Percentiles rank a stretch among this genome's conserved stretches.
Conservation (phyloP, 1,140 invertebrate species). For the Aleiodes sp. region DNA sequence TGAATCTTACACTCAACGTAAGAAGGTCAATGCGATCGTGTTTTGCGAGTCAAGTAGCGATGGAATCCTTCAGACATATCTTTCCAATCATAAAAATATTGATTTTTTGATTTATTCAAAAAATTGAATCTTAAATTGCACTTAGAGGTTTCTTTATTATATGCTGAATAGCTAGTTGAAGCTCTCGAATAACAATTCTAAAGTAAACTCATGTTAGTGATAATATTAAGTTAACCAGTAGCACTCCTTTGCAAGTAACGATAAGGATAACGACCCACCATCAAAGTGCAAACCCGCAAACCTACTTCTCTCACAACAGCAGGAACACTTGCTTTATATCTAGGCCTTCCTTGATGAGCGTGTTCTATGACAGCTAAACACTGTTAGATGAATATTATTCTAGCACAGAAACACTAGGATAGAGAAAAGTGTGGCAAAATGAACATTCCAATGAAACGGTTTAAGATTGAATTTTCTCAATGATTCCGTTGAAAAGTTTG, state of each 20-base stretch:
- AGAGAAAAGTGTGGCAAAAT: too few species aligned
- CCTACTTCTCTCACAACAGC: constrained; percentile 8
- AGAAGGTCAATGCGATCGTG: not conserved
- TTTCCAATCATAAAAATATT: not conserved
- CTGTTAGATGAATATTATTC: not conserved
- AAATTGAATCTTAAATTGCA: too few species aligned
- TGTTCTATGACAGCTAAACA: not conserved
- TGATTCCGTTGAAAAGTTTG: too few species aligned
- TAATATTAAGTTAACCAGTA: not conserved
- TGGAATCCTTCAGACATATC: too few species aligned
- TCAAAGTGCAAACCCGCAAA: constrained; percentile 10
- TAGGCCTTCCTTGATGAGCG: not conserved
- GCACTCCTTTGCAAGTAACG: not conserved
- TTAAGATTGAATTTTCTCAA: too few species aligned
- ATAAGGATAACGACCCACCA: constrained; percentile 4
- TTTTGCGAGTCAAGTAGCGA: not conserved
- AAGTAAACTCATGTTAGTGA: not conserved
- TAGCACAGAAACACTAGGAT: not conserved
- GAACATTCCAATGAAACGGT: too few species aligned
- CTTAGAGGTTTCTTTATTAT: too few species aligned
- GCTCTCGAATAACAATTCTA: not conserved
- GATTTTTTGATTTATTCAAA: not conserved
- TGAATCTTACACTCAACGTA: constrained; percentile 5
- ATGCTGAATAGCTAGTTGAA: not conserved
- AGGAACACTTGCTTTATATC: not conserved